Conservation (phyloP, 2,113 vertebrate genomes). For the Rhabdornis inornatus region DNA sequence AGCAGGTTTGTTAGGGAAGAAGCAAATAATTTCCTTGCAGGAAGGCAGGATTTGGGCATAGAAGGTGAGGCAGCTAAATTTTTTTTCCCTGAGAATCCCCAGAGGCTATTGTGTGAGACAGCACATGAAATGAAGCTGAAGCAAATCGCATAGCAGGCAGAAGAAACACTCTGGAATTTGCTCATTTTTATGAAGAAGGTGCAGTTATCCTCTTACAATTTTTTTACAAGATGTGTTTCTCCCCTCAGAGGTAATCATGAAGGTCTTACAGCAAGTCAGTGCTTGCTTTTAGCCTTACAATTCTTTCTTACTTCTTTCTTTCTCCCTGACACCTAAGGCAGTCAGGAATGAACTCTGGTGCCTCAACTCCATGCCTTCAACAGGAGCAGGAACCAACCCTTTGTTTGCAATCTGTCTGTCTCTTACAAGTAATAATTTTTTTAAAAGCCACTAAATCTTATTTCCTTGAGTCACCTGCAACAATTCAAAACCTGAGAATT, state of each 20-base stretch:
- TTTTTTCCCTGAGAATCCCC: conserved; percentile 48
- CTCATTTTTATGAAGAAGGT: conserved; percentile 46
- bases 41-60: conserved; percentile 28
- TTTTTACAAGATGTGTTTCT: conserved; percentile 21
- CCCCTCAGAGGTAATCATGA: conserved; percentile 2
- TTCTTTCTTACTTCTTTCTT: neutral
- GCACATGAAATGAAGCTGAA: conserved; percentile 45
- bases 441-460: neutral
- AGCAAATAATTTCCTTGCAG: conserved; percentile 47
- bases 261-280: conserved; percentile 32
- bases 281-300: neutral
- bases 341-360: neutral
- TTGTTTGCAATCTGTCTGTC: neutral
- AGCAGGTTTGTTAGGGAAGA: conserved; percentile 38
- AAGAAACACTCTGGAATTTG: conserved; percentile 55
- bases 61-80: conserved; percentile 40
- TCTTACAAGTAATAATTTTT: neutral
- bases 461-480: neutral
- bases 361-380: neutral
- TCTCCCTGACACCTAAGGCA: neutral
- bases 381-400: neutral
- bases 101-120: conserved; percentile 42
- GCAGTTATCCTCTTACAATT: conserved; percentile 7
- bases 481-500: neutral
- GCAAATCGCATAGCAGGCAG: conserved; percentile 15